phyloP scores from a whole-genome alignment of 1,140 invertebrate genomes.

The Trichonephila clavipes region DNA sequence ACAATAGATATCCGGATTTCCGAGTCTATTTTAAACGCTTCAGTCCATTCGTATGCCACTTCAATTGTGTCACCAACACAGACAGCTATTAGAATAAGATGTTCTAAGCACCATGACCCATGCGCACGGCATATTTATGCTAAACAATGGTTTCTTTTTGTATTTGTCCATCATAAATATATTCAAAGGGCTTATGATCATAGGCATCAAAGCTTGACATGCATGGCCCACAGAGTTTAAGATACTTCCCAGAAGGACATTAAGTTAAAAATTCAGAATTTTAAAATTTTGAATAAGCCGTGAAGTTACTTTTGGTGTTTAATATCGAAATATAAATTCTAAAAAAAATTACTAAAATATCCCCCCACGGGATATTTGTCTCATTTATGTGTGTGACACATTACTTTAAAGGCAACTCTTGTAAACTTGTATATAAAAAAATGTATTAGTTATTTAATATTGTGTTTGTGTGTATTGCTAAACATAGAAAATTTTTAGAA shows the following conservation, averaged over 20 bases:
- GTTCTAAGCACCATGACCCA: neutral
- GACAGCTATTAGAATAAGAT: constrained; percentile 13
- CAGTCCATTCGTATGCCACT: neutral
- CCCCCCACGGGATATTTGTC: too few species aligned
- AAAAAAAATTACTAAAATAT: neutral
- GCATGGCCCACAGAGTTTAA: neutral
- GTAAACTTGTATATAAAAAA: too few species aligned
- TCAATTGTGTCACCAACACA: constrained; percentile 3
- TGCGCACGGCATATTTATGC: neutral
- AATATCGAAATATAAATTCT: neutral
- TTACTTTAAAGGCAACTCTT: too few species aligned
- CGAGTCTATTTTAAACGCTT: constrained; percentile 18
- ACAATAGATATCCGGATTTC: neutral
- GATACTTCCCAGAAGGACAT: neutral
- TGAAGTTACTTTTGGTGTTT: neutral
- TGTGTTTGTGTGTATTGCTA: too few species aligned
- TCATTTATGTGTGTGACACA: too few species aligned
- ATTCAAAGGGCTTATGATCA: neutral
- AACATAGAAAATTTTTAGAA: too few species aligned
- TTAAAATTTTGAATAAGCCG: neutral
- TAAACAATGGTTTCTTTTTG: constrained; percentile 8
- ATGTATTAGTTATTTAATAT: too few species aligned
- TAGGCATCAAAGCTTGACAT: neutral
- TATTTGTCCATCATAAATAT: neutral
- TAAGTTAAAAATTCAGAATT: neutral